Percentiles rank a stretch among this genome's conserved stretches.
These are phyloP conservation scores for Pimpla rufipes DNA, from an alignment of 2,888 invertebrate species.

Conservation along the genomic window DNA sequence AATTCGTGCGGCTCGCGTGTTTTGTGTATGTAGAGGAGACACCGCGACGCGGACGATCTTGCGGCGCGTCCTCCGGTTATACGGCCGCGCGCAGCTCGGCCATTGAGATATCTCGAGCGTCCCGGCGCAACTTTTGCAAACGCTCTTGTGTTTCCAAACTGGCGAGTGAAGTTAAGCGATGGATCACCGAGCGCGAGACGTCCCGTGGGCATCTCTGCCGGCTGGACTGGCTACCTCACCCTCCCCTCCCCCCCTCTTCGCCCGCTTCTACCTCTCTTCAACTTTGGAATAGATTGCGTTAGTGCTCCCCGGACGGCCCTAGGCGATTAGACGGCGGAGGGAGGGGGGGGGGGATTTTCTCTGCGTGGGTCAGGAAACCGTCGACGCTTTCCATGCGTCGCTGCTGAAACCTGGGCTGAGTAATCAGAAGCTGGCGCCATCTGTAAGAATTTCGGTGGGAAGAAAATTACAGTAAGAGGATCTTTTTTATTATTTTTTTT, in stretches of 20 bases:
- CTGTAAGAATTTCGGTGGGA: no score
- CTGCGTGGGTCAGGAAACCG: constrained; percentile 44
- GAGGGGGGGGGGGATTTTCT: constrained; percentile 75
- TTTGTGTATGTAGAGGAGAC: constrained; percentile 49
- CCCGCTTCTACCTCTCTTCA: constrained; percentile 22
- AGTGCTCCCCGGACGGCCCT: constrained; percentile 79
- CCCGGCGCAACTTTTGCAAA: constrained; percentile 75
- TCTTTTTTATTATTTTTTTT: no score
- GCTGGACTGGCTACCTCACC: background rate
- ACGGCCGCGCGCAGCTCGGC: constrained; percentile 34
- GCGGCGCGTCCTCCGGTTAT: constrained; percentile 45
- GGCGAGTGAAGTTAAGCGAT: constrained; percentile 78
- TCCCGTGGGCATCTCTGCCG: constrained; percentile 78
- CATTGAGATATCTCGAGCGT: constrained; percentile 40
- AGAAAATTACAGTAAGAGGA: no score
- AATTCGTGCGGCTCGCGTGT: constrained; percentile 62
- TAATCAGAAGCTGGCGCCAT: no score
- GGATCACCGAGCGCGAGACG: constrained; percentile 77
- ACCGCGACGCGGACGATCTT: constrained; percentile 4
- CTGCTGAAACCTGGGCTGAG: no score
- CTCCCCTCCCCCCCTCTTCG: no score
- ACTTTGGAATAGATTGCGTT: constrained; percentile 78
- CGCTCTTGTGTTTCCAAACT: constrained; percentile 76
- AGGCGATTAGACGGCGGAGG: constrained; percentile 76
- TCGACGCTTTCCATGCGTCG: no score